A percentile compares a stretch with the other conserved stretches of the same genome.
phyloP scores from a whole-genome alignment of 2,888 invertebrate species.

The Muscina levida region DNA sequence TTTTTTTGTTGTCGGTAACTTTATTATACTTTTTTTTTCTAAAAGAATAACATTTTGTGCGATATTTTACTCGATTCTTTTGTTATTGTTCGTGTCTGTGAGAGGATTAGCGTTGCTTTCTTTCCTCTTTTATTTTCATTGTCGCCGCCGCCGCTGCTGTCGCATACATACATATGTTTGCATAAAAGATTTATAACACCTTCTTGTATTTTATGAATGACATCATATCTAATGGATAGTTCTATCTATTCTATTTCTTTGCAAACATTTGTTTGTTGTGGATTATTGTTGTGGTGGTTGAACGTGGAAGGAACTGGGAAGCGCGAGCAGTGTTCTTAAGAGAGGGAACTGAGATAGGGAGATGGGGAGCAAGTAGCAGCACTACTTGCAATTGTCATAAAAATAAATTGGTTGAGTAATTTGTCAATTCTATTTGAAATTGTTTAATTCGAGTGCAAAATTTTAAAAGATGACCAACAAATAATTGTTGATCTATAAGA shows the following conservation, averaged over 20 bases:
- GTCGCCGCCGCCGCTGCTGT: not conserved
- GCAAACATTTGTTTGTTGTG: not conserved
- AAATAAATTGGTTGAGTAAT: conserved; percentile 29
- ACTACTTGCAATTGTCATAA: conserved; percentile 13
- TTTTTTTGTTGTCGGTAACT: not conserved
- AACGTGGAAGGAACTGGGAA: not conserved
- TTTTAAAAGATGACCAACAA: conserved; percentile 1
- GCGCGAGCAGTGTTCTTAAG: not conserved
- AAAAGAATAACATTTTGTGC: conserved; percentile 28
- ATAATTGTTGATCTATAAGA: no score
- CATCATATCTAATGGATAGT: conserved; percentile 51
- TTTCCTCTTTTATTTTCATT: not conserved
- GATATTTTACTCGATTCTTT: no score
- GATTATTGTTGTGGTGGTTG: no score
- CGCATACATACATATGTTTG: no score
- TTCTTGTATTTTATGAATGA: conserved; percentile 50
- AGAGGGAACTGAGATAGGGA: not conserved
- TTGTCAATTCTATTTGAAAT: conserved; percentile 38
- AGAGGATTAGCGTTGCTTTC: not conserved
- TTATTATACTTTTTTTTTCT: conserved; percentile 1
- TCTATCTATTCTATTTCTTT: no score
- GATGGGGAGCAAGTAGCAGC: not conserved
- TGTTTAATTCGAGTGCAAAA: conserved; percentile 14
- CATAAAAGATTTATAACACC: conserved; percentile 37
- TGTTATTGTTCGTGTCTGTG: conserved; percentile 29